Conservation (phyloP, 2,888 invertebrate genomes). For the Tenthredo livida region DNA sequence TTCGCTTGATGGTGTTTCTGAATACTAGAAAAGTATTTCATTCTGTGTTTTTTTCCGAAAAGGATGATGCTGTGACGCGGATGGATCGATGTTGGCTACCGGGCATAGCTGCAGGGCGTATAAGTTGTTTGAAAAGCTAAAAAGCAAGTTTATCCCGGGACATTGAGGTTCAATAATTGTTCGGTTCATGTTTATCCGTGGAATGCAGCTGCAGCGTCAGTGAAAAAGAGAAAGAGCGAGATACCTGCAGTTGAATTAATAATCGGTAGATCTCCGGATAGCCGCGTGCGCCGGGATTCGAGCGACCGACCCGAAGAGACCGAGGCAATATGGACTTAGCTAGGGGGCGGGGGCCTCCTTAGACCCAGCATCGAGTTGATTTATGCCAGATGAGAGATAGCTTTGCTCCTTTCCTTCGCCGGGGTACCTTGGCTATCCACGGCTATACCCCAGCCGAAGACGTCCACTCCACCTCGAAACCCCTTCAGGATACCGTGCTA, state of each 20-base stretch:
- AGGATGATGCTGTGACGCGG: background rate
- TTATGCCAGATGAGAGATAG: conserved; percentile 77
- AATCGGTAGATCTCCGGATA: conserved; percentile 74
- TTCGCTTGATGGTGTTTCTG: background rate
- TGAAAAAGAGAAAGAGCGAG: conserved; percentile 60
- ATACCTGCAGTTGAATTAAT: conserved; percentile 72
- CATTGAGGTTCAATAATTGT: conserved; percentile 32
- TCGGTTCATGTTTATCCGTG: conserved; percentile 18
- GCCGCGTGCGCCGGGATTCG: conserved; percentile 58
- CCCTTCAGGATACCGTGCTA: conserved; percentile 61
- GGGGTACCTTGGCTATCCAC: conserved; percentile 60
- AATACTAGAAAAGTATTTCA: background rate
- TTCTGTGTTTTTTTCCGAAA: background rate
- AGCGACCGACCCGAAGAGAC: conserved; percentile 57
- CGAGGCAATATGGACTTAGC: conserved; percentile 71
- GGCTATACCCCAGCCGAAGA: conserved; percentile 55
- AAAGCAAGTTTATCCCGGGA: background rate
- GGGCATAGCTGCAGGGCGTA: background rate
- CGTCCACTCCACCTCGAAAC: conserved; percentile 59
- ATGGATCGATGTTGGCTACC: conserved; percentile 6
- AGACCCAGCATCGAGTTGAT: conserved; percentile 76
- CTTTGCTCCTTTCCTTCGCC: conserved; percentile 69
- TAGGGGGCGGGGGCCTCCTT: conserved; percentile 69
- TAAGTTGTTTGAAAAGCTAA: background rate
- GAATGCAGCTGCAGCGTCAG: conserved; percentile 32